These are phyloP conservation scores for Sinelater perroti DNA, from an alignment of 2,888 invertebrate species.

Conservation along the genomic window DNA sequence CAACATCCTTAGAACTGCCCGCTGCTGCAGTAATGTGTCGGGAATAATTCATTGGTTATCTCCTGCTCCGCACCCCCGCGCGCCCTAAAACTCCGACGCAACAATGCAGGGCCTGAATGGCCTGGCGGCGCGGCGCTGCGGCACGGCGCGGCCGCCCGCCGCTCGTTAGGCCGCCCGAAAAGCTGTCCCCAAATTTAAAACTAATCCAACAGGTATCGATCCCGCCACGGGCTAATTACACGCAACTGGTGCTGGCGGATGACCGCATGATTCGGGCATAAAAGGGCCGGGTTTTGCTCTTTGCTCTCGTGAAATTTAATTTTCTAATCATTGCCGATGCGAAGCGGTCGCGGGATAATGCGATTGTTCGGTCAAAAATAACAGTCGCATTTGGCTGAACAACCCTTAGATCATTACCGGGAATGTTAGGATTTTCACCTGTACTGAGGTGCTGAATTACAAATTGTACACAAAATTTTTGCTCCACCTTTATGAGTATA, in stretches of 20 bases:
- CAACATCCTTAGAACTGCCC: constrained; percentile 30
- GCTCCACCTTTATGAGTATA: too few relatives aligned
- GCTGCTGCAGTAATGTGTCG: constrained; percentile 37
- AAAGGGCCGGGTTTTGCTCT: too few relatives aligned
- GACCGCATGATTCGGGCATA: too few relatives aligned
- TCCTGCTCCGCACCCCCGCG: constrained; percentile 24
- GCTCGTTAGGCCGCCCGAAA: constrained; percentile 14
- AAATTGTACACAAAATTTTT: too few relatives aligned
- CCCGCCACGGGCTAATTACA: constrained; percentile 2
- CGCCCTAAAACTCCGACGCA: constrained; percentile 25
- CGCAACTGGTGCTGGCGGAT: constrained; percentile 12
- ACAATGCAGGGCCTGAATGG: constrained; percentile 20
- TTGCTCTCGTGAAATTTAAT: too few relatives aligned
- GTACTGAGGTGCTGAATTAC: too few relatives aligned
- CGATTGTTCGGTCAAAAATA: too few relatives aligned
- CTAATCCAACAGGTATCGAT: constrained; percentile 15
- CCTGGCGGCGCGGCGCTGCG: constrained; percentile 7
- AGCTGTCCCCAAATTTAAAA: constrained; percentile 20
- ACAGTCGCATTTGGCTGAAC: too few relatives aligned
- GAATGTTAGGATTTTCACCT: too few relatives aligned
- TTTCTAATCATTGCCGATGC: too few relatives aligned
- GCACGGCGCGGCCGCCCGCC: constrained; percentile 7
- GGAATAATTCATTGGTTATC: constrained; percentile 42
- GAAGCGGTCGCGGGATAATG: too few relatives aligned
- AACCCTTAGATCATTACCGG: too few relatives aligned